Evolutionary conservation across 1,140 invertebrate species (phyloP), one percentile per base, ranked within the genome.

Genomic region (Phymorhynchus buccinoides): DNA sequence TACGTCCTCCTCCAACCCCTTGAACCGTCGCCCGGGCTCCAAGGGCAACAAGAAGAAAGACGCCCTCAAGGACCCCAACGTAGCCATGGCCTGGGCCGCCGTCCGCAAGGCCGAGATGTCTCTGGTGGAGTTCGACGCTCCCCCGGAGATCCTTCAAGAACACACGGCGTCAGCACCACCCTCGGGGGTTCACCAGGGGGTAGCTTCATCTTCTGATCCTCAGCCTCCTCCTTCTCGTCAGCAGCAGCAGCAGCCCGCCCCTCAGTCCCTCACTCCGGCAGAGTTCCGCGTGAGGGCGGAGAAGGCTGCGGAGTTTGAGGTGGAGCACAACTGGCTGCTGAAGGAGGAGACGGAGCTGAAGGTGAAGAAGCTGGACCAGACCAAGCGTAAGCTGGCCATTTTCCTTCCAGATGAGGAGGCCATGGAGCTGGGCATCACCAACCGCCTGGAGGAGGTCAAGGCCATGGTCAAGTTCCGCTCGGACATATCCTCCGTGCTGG

Each of bases 271-370:
- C 42, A 84, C 85, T 22, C n/a, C 52, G 32, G 83, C 35, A 22
- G 62, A 42, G 12, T 41, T 75, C 32, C 32, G 84, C 37, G 48
- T 44, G 3, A 44, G 66, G 7, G 83, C 85, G 6, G 87, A 88
- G 42, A 83, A 68, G 75, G 82, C 84, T 1, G 87, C 87, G 1
- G 85, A 87, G 80, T 90, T 89, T 75, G 89, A 90, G 86, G 87
- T 90, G 85, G 88, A 88, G 48, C 89, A 90, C 82, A 89, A 90
- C 81, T 90, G 89, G 89, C 66, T 89, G 32, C 83, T 90, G 80
- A 88, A 89, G 52, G 88, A 90, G 68, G 85, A 86, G 48, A 83
- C 88, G 39, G 83, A 89, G 44, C 86, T 81, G 35, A 80, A 87
- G 48, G 52, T 84, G 22, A 86, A 87, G 48, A 85, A 87, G 48